Percentiles rank a stretch among this genome's conserved stretches.
Conservation (phyloP, 2,113 vertebrate species). For the Edolisoma coerulescens region DNA sequence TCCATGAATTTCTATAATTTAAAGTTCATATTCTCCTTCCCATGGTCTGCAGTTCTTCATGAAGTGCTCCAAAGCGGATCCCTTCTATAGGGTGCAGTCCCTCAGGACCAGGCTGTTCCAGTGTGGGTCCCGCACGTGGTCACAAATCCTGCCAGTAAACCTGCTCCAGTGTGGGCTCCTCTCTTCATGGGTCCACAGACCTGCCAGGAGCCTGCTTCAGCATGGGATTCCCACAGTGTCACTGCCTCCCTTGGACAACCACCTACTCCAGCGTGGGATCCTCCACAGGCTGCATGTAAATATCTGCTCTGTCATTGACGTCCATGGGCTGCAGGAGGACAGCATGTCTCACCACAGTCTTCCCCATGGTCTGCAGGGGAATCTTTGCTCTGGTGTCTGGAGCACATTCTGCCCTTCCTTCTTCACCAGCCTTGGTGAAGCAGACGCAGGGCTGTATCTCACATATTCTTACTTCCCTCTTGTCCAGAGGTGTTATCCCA, state of each 20-base stretch:
- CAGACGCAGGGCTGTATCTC: neutral
- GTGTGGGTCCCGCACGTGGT: accelerated
- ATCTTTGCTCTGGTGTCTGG: neutral
- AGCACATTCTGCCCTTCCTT: neutral
- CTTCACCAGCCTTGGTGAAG: neutral
- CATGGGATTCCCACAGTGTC: neutral
- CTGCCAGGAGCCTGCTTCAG: neutral
- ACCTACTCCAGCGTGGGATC: accelerated
- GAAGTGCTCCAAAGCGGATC: neutral
- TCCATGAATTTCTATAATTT: neutral
- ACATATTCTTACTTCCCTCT: neutral
- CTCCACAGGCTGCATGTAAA: neutral
- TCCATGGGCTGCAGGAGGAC: neutral
- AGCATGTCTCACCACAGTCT: accelerated
- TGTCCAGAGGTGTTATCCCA: neutral
- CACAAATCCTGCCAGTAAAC: neutral
- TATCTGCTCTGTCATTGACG: accelerated
- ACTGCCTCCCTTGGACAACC: neutral
- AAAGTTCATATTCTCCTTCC: neutral
- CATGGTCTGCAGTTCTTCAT: neutral
- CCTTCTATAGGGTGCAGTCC: neutral
- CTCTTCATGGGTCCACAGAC: neutral
- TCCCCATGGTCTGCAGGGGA: neutral
- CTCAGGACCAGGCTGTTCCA: neutral
- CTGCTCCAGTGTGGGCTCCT: neutral